A percentile compares a stretch with the other conserved stretches of the same genome.
These are phyloP conservation scores for Orussus abietinus DNA, from an alignment of 1,140 invertebrate genomes.

Conservation along the genomic window DNA sequence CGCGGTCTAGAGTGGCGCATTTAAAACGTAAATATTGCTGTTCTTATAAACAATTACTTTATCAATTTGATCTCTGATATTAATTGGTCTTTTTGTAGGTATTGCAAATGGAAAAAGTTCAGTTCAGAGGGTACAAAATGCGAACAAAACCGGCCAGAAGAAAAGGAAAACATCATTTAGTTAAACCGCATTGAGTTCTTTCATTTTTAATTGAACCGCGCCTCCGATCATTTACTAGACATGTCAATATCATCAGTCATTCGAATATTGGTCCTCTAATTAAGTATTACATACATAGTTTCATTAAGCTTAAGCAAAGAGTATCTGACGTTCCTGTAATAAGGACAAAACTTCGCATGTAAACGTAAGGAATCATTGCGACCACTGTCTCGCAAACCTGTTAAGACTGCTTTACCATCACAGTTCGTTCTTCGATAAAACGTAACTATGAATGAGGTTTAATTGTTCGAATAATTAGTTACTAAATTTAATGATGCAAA, in stretches of 20 bases:
- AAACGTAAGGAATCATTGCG: conserved; percentile 13
- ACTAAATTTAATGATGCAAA: too few species aligned
- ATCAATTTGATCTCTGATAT: not conserved
- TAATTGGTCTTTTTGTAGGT: not conserved
- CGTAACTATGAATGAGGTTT: too few species aligned
- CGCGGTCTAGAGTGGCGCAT: conserved; percentile 34
- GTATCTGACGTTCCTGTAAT: conserved; percentile 26
- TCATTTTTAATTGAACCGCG: conserved; percentile 2
- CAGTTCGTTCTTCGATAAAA: conserved; percentile 22
- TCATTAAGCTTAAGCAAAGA: conserved; percentile 21
- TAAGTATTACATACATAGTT: conserved; percentile 32
- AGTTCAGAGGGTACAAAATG: too few species aligned
- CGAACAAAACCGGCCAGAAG: conserved; percentile 13
- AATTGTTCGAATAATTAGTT: too few species aligned
- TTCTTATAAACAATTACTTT: conserved; percentile 3
- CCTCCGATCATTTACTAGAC: conserved; percentile 13
- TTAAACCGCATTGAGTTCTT: conserved; percentile 7
- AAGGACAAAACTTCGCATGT: conserved; percentile 24
- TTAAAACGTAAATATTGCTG: conserved; percentile 34
- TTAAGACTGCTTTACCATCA: conserved; percentile 39
- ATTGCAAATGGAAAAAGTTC: not conserved
- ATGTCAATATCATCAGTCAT: conserved; percentile 15
- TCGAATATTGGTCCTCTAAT: conserved; percentile 18
- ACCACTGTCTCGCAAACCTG: conserved; percentile 27
- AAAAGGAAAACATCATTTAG: conserved; percentile 20